Evolutionary conservation across 2,113 vertebrate species (phyloP).

Genomic region (Kryptolebias marmoratus): DNA sequence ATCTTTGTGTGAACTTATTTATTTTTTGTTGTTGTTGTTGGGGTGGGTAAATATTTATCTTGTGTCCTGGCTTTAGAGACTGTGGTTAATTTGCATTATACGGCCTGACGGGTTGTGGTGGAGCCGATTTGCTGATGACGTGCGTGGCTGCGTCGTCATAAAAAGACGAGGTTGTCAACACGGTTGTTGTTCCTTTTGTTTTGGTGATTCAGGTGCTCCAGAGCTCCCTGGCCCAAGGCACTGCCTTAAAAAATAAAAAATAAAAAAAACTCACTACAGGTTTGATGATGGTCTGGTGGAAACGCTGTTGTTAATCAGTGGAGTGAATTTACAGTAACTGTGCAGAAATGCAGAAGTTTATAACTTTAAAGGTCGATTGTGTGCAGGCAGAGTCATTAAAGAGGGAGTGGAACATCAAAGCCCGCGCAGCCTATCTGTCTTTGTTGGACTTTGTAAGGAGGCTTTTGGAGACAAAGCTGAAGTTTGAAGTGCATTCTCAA

Average conservation of each 20-base stretch:
- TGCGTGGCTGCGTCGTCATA: constrained; percentile 25
- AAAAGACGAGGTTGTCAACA: constrained; percentile 24
- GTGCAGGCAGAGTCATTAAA: constrained; percentile 7
- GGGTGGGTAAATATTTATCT: constrained; percentile 25
- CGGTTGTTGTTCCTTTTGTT: constrained; percentile 25
- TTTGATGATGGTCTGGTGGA: not conserved
- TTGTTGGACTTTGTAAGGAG: constrained; percentile 37
- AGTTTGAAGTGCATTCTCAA: constrained; percentile 24
- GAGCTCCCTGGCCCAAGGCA: constrained; percentile 2
- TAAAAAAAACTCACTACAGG: too few relatives aligned
- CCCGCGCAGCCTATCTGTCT: not conserved
- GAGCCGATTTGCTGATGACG: constrained; percentile 26
- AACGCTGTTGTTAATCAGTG: constrained; percentile 2
- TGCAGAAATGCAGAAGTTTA: not conserved
- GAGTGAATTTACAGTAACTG: not conserved
- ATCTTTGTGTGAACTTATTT: not conserved
- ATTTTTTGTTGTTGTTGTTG: not conserved
- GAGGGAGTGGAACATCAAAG: constrained; percentile 52
- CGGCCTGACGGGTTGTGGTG: constrained; percentile 1
- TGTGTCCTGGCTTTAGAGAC: not conserved
- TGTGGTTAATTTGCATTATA: constrained; percentile 31
- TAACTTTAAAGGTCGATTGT: constrained; percentile 9
- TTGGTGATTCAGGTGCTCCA: constrained; percentile 8
- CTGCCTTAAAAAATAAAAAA: not conserved
- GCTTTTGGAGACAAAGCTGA: constrained; percentile 26